Evolutionary conservation across 2,888 invertebrate genomes (phyloP).

Genomic region (Monoplex corrugatus): DNA sequence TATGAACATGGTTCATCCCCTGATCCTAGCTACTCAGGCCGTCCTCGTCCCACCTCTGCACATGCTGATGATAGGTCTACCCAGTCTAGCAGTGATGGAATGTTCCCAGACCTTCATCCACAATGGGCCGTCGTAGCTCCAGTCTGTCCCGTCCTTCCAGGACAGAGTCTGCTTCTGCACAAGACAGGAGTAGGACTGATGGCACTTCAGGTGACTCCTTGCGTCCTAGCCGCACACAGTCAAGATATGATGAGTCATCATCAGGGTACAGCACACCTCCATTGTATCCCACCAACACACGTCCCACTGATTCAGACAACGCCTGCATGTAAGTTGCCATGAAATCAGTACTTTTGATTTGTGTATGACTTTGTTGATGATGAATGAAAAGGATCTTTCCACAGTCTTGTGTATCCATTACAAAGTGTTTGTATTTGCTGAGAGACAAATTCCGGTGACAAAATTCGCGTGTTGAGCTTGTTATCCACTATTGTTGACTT

Average conservation of each 20-base stretch:
- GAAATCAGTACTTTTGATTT: no score
- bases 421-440: no score
- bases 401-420: no score
- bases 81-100: background rate
- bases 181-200: background rate
- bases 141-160: background rate
- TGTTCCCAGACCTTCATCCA: conserved; percentile 16
- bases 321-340: conserved; percentile 18
- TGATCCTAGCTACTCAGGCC: no score
- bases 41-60: no score
- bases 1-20: background rate
- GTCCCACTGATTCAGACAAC: background rate
- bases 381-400: no score
- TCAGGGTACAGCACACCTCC: background rate
- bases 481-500: no score
- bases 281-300: background rate
- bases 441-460: no score
- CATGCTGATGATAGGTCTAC: no score
- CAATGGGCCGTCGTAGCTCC: background rate
- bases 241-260: conserved; percentile 2
- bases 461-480: no score
- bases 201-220: background rate
- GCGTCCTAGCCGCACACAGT: background rate
- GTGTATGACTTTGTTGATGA: no score
- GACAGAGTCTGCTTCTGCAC: background rate